Conservation (phyloP, 2,113 vertebrate species). For the Colius striatus region DNA sequence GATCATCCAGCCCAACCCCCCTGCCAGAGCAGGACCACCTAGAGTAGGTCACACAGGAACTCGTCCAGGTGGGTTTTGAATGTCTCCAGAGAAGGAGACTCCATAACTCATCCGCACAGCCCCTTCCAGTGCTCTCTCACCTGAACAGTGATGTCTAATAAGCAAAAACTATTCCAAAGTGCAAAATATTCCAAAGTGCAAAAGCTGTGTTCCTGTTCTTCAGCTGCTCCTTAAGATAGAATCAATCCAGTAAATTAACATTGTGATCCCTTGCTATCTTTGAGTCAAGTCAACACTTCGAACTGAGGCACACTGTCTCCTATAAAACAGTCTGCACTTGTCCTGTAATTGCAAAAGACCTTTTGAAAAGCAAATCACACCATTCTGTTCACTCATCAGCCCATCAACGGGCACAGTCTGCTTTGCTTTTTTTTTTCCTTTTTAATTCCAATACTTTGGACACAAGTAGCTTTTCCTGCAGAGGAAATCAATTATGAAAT, state of each 20-base stretch:
- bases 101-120: too few relatives aligned
- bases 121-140: too few relatives aligned
- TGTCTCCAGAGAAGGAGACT: too few relatives aligned
- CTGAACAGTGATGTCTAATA: background rate
- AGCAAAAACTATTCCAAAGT: background rate
- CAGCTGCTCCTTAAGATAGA: background rate
- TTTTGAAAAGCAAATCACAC: background rate
- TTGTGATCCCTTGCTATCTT: background rate
- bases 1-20: too few relatives aligned
- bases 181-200: background rate
- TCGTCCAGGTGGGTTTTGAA: too few relatives aligned
- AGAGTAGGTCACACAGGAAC: too few relatives aligned
- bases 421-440: background rate
- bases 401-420: background rate
- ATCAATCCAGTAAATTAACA: background rate
- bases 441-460: constrained; percentile 3
- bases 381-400: background rate
- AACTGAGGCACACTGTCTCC: background rate
- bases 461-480: background rate
- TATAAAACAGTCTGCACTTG: background rate
- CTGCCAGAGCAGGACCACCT: too few relatives aligned
- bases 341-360: background rate
- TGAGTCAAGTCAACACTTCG: background rate
- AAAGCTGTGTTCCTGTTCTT: background rate
- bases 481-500: constrained; percentile 39